Conservation (phyloP, 1,140 invertebrate species). For the Pogonomyrmex barbatus region DNA sequence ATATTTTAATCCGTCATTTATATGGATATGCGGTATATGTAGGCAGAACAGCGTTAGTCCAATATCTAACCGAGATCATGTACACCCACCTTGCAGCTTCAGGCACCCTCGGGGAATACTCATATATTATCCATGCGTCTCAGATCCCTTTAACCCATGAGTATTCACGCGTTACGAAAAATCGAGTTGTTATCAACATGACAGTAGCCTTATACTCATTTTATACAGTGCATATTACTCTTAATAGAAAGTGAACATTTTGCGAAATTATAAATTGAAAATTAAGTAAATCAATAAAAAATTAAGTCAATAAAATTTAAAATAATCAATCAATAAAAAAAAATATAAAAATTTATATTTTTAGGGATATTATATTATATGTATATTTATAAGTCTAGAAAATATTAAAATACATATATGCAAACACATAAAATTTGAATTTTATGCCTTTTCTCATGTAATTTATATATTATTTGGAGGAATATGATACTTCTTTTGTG, state of each 20-base stretch:
- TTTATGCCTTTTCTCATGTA: not conserved
- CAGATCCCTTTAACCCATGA: not conserved
- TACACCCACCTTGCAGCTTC: not conserved
- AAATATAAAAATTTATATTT: not conserved
- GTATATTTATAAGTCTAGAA: constrained; percentile 17
- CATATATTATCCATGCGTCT: constrained; percentile 18
- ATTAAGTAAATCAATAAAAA: not conserved
- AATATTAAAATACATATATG: not conserved
- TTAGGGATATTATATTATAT: not conserved
- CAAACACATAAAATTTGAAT: not conserved
- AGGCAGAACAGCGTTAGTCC: not conserved
- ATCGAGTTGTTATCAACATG: not conserved
- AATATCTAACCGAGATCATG: constrained; percentile 14
- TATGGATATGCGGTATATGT: not conserved
- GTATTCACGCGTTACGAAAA: not conserved
- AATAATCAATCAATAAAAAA: not conserved
- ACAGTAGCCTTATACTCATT: not conserved
- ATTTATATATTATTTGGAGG: not conserved
- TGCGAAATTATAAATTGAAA: not conserved
- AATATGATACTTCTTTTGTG: not conserved
- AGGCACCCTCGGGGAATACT: not conserved
- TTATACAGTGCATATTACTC: not conserved
- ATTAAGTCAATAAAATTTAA: not conserved
- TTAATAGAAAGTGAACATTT: constrained; percentile 20
- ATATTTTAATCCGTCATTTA: constrained; percentile 1